These are phyloP conservation scores for Lumbricus terrestris DNA, from an alignment of 2,888 invertebrate genomes.

Conservation along the genomic window DNA sequence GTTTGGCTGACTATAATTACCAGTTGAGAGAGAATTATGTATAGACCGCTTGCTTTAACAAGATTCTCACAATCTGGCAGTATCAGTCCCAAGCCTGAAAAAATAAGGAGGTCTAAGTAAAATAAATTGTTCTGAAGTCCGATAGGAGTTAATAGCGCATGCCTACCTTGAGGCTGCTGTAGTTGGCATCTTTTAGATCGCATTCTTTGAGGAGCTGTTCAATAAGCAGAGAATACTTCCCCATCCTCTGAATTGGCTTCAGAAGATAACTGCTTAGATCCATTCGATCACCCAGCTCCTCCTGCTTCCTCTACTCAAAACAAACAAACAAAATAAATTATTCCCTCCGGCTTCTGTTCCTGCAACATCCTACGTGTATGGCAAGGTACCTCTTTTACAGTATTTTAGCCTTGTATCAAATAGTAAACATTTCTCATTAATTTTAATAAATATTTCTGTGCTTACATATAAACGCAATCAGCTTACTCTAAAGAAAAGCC, in stretches of 20 bases:
- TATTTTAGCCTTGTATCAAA: not conserved
- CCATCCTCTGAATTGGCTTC: slow-evolving; percentile 93
- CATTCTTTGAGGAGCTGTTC: slow-evolving; percentile 78
- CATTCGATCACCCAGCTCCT: slow-evolving; percentile 85
- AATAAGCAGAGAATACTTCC: slow-evolving; percentile 85
- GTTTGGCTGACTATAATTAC: no score
- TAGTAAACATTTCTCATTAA: not conserved
- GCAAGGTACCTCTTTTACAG: no score
- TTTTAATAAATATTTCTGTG: not conserved
- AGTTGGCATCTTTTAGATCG: not conserved
- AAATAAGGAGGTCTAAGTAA: no score
- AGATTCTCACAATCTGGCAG: no score
- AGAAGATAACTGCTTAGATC: slow-evolving; percentile 88
- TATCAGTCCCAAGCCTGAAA: no score
- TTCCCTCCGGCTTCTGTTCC: no score
- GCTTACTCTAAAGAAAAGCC: slow-evolving; percentile 79
- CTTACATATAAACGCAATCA: not conserved
- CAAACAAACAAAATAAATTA: not conserved
- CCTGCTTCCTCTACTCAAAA: slow-evolving; percentile 74
- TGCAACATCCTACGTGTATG: no score
- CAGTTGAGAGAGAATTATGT: no score
- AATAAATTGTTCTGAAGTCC: no score
- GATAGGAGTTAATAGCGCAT: no score
- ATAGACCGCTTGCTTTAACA: no score
- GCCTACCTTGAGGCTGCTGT: slow-evolving; percentile 3